Percentiles rank a stretch among this genome's conserved stretches.
Evolutionary conservation across 2,797 vertebrate species (phyloP).

Genomic region (Notamacropus eugenii): DNA sequence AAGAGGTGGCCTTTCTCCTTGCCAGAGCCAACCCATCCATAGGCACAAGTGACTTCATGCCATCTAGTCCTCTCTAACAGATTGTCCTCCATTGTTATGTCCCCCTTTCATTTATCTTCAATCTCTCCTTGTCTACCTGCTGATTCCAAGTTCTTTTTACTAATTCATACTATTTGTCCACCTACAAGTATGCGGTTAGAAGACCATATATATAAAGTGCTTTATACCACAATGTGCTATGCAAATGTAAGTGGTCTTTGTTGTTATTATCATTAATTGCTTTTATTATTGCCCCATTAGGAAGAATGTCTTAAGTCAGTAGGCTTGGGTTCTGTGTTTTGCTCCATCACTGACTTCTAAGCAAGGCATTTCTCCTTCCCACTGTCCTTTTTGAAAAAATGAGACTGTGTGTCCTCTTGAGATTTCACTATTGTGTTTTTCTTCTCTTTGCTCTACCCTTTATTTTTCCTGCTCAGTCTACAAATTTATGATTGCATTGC

Average conservation of each 20-base stretch:
- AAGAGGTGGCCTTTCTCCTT: background rate
- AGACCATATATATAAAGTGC: background rate
- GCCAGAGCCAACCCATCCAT: background rate
- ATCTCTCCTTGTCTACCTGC: background rate
- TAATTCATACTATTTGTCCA: background rate
- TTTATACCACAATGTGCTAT: background rate
- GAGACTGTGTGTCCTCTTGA: background rate
- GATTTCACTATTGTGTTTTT: background rate
- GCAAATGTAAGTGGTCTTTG: background rate
- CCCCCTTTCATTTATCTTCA: background rate
- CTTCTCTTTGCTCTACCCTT: slow-evolving; percentile 56
- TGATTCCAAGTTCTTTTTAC: background rate
- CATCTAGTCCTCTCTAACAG: background rate
- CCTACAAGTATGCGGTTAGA: background rate
- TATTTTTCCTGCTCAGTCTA: slow-evolving; percentile 87
- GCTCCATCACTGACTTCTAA: background rate
- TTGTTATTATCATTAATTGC: background rate
- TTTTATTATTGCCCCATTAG: background rate
- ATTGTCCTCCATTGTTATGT: background rate
- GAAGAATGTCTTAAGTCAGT: background rate
- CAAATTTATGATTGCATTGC: slow-evolving; percentile 91
- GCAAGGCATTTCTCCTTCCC: background rate
- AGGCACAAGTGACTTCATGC: background rate
- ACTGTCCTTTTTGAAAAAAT: background rate
- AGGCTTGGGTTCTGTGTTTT: background rate